phyloP scores from a whole-genome alignment of 2,888 invertebrate species.

The Dysmachus trigonus region DNA sequence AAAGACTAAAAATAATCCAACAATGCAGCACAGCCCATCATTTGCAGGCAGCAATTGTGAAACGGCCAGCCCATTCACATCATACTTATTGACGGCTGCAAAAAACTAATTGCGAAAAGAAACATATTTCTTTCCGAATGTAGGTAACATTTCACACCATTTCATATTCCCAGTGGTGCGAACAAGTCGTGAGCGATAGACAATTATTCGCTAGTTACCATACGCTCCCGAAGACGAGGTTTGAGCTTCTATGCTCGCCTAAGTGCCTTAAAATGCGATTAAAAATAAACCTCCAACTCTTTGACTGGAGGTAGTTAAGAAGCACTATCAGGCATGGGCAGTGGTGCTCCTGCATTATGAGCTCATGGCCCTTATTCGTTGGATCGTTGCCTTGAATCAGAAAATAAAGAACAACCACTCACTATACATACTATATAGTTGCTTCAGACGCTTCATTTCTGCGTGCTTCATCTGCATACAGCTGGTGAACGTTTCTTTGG shows the following conservation, averaged over 20 bases:
- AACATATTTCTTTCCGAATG: not conserved
- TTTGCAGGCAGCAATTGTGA: not conserved
- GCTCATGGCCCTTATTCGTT: not conserved
- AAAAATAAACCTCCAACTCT: not conserved
- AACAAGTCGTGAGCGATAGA: not conserved
- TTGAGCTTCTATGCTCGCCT: not conserved
- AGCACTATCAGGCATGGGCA: not conserved
- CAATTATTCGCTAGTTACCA: not conserved
- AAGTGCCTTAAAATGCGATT: not conserved
- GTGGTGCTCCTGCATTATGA: not conserved
- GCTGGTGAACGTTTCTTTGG: not conserved
- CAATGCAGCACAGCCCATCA: not conserved
- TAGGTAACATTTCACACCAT: not conserved
- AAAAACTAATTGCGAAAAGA: not conserved
- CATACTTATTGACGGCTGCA: not conserved
- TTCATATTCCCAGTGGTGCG: not conserved
- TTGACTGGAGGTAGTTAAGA: not conserved
- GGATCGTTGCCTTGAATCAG: not conserved
- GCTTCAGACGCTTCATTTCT: not conserved
- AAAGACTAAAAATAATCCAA: not conserved
- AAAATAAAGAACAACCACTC: not conserved
- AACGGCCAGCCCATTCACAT: not conserved
- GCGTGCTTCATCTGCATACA: not conserved
- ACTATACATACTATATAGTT: too few relatives aligned
- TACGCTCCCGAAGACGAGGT: not conserved